Base-by-base conservation (phyloP, 2,113 vertebrate genomes). In the Piaya cayana region DNA sequence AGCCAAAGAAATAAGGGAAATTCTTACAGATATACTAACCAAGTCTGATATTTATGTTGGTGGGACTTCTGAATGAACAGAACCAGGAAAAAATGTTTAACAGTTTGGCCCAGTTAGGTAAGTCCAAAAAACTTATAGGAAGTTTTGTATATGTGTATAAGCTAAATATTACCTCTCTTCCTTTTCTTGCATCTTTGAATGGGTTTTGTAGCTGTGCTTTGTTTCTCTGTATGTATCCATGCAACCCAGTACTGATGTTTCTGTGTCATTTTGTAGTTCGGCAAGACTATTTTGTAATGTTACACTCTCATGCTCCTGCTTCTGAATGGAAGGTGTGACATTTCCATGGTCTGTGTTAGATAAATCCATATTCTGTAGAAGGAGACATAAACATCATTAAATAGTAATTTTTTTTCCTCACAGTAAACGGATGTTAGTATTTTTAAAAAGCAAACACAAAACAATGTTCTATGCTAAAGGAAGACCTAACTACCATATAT, bases 81-180 rank as follows among this genome's bases (percentile, higher is more conserved):
- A 52, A 68, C 76, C 5, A 43, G n/a, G 49, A 91, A 83, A 83
- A 75, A 67, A 77, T 39, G 10, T 10, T 25, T 37, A n/a, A 55
- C 4, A 80, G 20, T 30, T 59, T 70, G 58, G 47, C 34, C 56
- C 20, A 39, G 34, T 71, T 55, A 58, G 13, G 50, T 53, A 10
- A 27, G 43, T 60, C 72, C 36, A 25, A 49, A 68, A 71, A 64
- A 18, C 42, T 70, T 70, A 49, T 3, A 78, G 36, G 26, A 79
- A 91, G 17, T 71, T 69, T 76, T 29, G 34, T 16, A 10, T n/a
- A 67, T 22, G 25, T 36, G 47, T 62, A 50, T 13, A 77, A 82
- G 37, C 36, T 62, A 70, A 71, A 29, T 34, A 68, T 85, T 97
- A 98, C 98, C 97, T 97, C 15, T 96, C 90, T 92, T 98, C 97